phyloP scores from a whole-genome alignment of 2,888 invertebrate species.

The Heteromyza rotundicornis region DNA sequence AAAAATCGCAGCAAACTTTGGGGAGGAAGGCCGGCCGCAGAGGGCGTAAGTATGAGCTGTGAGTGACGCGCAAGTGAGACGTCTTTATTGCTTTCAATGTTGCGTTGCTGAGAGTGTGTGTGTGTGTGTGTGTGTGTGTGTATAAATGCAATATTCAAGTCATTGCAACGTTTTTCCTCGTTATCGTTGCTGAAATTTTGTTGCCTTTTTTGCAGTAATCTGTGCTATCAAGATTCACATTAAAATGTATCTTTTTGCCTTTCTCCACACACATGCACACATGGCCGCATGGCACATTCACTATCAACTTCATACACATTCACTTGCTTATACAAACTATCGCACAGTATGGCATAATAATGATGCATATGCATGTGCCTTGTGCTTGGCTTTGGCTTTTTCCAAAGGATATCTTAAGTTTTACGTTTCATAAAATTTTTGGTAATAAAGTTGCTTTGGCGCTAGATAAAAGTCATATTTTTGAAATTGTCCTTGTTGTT shows the following conservation, averaged over 20 bases:
- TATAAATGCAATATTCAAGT: conserved; percentile 55
- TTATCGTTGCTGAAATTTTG: conserved; percentile 43
- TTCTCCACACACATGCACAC: conserved; percentile 21
- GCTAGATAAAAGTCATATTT: conserved; percentile 36
- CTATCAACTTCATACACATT: conserved; percentile 28
- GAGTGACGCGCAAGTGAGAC: conserved; percentile 27
- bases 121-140: conserved; percentile 27
- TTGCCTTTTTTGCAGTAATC: conserved; percentile 54
- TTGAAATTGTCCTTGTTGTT: conserved; percentile 27
- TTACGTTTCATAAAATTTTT: conserved; percentile 59
- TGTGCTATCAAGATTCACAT: conserved; percentile 60
- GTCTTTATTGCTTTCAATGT: conserved; percentile 42
- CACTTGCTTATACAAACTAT: conserved; percentile 33
- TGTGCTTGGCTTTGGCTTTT: conserved; percentile 22
- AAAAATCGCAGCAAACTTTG: too few relatives aligned
- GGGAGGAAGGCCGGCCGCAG: neutral
- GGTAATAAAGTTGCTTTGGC: conserved; percentile 41
- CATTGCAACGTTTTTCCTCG: conserved; percentile 45
- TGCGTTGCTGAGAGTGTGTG: conserved; percentile 20
- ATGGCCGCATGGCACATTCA: conserved; percentile 11
- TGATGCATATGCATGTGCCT: conserved; percentile 37
- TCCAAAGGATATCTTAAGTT: conserved; percentile 48
- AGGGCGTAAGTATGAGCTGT: conserved; percentile 6
- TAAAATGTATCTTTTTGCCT: conserved; percentile 59
- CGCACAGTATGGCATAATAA: conserved; percentile 39